Evolutionary conservation across 2,888 invertebrate species (phyloP).

Genomic region (Leuctra nigra): DNA sequence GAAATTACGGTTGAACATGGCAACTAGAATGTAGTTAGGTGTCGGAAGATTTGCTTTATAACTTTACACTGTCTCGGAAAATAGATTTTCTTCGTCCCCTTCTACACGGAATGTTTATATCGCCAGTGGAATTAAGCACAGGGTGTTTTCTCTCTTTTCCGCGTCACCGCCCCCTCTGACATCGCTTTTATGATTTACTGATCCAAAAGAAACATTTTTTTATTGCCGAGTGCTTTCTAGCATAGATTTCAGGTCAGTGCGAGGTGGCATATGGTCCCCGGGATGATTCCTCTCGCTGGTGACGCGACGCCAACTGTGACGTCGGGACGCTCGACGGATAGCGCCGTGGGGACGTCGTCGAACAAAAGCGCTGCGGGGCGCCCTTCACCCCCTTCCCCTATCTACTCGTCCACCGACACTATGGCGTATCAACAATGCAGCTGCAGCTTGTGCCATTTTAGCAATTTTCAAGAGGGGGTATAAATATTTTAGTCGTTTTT

Average conservation of each 20-base stretch:
- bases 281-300: neutral
- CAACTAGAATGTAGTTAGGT: no score
- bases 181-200: neutral
- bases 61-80: no score
- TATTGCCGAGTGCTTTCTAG: neutral
- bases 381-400: no score
- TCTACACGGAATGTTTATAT: no score
- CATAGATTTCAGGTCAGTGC: neutral
- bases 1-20: no score
- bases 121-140: no score
- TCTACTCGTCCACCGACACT: neutral
- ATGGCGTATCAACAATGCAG: neutral
- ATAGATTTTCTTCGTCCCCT: no score
- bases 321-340: neutral
- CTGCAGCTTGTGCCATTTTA: neutral
- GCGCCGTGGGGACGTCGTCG: neutral
- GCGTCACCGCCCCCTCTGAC: neutral
- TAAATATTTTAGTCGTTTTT: no score
- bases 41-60: no score
- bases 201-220: neutral
- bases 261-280: neutral
- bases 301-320: neutral
- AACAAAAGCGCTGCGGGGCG: neutral
- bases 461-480: neutral
- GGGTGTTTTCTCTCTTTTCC: no score